A percentile compares a stretch with the other conserved stretches of the same genome.
Evolutionary conservation across 2,113 vertebrate species (phyloP).

Genomic region (Hippocampus barbouri): DNA sequence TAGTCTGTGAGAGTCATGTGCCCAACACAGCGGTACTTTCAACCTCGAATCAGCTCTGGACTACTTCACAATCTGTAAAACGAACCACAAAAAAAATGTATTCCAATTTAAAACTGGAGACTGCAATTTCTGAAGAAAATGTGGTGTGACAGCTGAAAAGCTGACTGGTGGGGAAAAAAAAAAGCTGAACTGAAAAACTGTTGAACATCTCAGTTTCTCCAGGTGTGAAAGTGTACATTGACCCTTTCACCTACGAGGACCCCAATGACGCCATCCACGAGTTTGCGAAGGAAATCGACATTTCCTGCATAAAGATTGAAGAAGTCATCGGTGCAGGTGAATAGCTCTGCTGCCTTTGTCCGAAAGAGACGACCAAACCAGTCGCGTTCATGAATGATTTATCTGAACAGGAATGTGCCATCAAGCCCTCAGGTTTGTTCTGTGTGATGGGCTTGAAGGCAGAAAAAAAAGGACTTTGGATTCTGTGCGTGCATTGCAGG

Average conservation of each 20-base stretch:
- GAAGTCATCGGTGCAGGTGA: constrained; percentile 98
- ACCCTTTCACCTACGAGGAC: constrained; percentile 97
- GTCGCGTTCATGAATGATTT: constrained; percentile 45
- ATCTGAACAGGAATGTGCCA: constrained; percentile 37
- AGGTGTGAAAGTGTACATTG: constrained; percentile 96
- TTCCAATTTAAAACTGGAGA: too few species aligned
- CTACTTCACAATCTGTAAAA: not conserved
- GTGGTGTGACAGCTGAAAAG: too few species aligned
- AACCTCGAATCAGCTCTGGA: not conserved
- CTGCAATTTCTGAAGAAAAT: too few species aligned
- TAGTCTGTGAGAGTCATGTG: not conserved
- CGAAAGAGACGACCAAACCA: constrained; percentile 4
- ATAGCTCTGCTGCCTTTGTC: constrained; percentile 35
- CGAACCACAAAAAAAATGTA: too few species aligned
- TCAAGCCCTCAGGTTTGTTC: constrained; percentile 23
- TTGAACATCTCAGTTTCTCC: constrained; percentile 83
- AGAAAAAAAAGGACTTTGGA: constrained; percentile 28
- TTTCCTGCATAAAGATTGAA: constrained; percentile 98
- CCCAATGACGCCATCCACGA: constrained; percentile 95
- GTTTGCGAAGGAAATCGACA: constrained; percentile 98
- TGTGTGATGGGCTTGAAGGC: constrained; percentile 29
- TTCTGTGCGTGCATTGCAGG: constrained; percentile 35
- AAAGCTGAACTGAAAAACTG: too few species aligned
- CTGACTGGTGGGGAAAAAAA: too few species aligned
- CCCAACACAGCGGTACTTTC: not conserved